Conservation (phyloP, 1,140 invertebrate genomes). For the Palaemon carinicauda region DNA sequence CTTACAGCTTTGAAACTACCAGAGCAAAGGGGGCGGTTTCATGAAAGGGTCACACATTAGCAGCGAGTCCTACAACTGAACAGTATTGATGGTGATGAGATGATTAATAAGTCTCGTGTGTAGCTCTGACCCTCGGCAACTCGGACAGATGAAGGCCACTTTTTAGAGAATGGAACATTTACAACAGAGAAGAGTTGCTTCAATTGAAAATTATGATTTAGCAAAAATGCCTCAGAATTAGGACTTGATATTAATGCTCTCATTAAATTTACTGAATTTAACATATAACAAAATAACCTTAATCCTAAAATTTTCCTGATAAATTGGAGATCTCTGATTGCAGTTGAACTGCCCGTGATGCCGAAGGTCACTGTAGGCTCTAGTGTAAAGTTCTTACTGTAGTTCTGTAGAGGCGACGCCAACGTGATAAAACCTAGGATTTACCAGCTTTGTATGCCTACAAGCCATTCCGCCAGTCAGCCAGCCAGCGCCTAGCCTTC, state of each 20-base stretch:
- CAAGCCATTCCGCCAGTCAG: conserved; percentile 45
- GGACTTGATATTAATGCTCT: too few relatives aligned
- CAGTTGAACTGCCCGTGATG: not conserved
- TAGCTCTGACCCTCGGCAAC: not conserved
- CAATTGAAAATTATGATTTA: too few relatives aligned
- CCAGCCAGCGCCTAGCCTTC: conserved; percentile 50
- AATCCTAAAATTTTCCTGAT: not conserved
- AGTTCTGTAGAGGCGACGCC: conserved; percentile 51
- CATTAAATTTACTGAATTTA: too few relatives aligned
- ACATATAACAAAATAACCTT: not conserved
- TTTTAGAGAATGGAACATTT: not conserved
- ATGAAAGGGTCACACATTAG: too few relatives aligned
- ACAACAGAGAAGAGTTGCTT: too few relatives aligned
- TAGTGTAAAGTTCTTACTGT: conserved; percentile 41
- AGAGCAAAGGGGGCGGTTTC: too few relatives aligned
- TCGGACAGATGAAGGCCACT: not conserved
- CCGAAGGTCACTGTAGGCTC: conserved; percentile 42
- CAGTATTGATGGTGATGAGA: too few relatives aligned
- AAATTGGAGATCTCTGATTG: not conserved
- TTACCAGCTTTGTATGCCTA: conserved; percentile 52
- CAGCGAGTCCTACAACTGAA: too few relatives aligned
- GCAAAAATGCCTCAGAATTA: too few relatives aligned
- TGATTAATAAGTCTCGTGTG: not conserved
- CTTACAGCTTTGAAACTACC: too few relatives aligned
- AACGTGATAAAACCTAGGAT: conserved; percentile 50